Base-by-base conservation (phyloP, 2,888 invertebrate genomes). In the Cryptocephalus moraei region DNA sequence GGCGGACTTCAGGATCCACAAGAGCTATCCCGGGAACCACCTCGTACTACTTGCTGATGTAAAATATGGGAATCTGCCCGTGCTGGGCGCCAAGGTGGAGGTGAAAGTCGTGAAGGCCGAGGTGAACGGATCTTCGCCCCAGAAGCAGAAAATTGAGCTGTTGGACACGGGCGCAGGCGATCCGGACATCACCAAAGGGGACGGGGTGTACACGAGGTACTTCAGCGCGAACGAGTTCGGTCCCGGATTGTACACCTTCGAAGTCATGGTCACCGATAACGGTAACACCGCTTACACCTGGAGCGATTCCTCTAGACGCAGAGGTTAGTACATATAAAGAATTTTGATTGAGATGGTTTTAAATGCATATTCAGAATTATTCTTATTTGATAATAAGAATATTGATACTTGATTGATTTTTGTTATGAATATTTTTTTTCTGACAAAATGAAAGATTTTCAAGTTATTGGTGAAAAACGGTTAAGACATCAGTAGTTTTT, bases 151-250 rank as follows among this genome's bases (percentile, higher is more conserved):
- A 44, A 68, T 77, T 43, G 73, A 75, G 50, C 65, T 81, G 1
- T 62, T 76, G 43, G 81, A 81, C 62, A 76, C 75, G 40, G 81
- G 81, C 9, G 73, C 75, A 55, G 80, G 79, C 50, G 81, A 81
- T 67, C 80, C 81, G 0, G 83, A 83, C 62, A 72, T 81, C 31
- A 76, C 75, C 14, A 74, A 73, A 62, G 77, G 77, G 1, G 83
- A 83, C 64, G 82, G 83, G 1, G 72, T 82, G 9, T 83, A 83
- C 60, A 77, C 81, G 1, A 71, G 79, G 40, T 81, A 79, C 61
- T 77, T 79, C 54, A 74, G 70, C 50, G 73, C 76, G n/a, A 67
- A 68, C 6, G 65, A 66, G 14, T 67, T 69, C 41, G 72, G 73
- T 33, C 65, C 72, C 1, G 76, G 77, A 11, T 59, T 69, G 33